These are phyloP conservation scores for Garra rufa DNA, from an alignment of 2,113 vertebrate genomes.

Conservation along the genomic window DNA sequence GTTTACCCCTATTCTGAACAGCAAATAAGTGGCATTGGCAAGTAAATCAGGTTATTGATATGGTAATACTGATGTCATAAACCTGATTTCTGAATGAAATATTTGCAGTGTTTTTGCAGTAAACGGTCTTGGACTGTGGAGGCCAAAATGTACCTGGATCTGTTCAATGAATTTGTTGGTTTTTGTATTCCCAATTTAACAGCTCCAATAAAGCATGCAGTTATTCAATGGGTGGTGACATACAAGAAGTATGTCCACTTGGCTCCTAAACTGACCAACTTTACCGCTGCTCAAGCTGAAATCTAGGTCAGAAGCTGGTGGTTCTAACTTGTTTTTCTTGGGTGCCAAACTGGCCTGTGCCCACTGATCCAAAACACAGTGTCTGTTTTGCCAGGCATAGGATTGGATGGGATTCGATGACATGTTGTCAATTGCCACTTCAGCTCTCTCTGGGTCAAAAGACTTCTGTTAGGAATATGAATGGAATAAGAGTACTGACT, in stretches of 20 bases:
- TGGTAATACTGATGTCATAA: too few relatives aligned
- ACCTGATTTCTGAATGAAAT: too few relatives aligned
- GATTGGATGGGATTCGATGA: not conserved
- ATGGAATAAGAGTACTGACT: constrained; percentile 20
- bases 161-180: not conserved
- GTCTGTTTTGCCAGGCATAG: not conserved
- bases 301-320: not conserved
- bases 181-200: not conserved
- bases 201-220: not conserved
- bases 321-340: constrained; percentile 3
- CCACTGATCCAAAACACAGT: not conserved
- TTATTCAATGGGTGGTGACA: not conserved
- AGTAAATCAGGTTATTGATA: not conserved
- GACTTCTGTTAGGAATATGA: not conserved
- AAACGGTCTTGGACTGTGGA: too few relatives aligned
- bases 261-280: too few relatives aligned
- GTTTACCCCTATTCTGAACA: not conserved
- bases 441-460: not conserved
- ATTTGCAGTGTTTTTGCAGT: not conserved
- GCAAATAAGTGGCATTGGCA: not conserved
- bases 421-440: not conserved
- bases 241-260: not conserved
- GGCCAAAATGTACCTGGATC: too few relatives aligned
- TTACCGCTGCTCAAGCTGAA: not conserved
- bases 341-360: not conserved